Conservation (phyloP, 2,113 vertebrate genomes). For the Puma concolor region DNA sequence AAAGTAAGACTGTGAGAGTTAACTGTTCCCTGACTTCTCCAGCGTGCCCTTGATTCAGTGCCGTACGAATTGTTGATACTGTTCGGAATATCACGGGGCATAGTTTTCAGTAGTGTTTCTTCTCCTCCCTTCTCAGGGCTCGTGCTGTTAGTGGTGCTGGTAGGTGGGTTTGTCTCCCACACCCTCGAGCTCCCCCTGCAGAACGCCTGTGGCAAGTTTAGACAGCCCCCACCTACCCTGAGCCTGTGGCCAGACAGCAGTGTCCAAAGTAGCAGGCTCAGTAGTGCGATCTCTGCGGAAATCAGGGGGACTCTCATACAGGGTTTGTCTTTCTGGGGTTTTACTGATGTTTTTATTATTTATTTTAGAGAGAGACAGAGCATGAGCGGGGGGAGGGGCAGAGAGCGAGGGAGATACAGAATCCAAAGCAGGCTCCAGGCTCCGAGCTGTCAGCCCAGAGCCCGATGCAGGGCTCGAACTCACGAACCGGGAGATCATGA, state of each 20-base stretch:
- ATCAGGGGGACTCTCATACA: not conserved
- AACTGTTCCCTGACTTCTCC: rapidly evolving
- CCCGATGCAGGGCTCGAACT: too few relatives aligned
- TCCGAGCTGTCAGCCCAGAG: too few relatives aligned
- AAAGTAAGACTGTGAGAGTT: conserved; percentile 84
- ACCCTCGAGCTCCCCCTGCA: rapidly evolving
- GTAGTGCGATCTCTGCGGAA: not conserved
- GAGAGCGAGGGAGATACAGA: too few relatives aligned
- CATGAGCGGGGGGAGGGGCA: too few relatives aligned
- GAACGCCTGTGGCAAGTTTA: not conserved
- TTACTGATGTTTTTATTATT: too few relatives aligned
- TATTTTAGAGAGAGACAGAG: too few relatives aligned
- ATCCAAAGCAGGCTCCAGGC: too few relatives aligned
- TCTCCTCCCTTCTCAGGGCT: not conserved
- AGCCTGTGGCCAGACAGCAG: not conserved
- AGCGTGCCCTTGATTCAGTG: rapidly evolving
- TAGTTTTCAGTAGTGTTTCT: not conserved
- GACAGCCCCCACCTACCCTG: rapidly evolving
- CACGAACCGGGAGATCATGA: too few relatives aligned
- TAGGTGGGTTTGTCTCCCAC: rapidly evolving
- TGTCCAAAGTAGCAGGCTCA: not conserved
- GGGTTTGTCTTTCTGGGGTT: not conserved
- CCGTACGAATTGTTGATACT: too few relatives aligned
- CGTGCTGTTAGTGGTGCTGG: rapidly evolving
- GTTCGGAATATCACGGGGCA: rapidly evolving